Evolutionary conservation across 1,140 invertebrate genomes (phyloP), one percentile per base, ranked within the genome.

Genomic region (Hermatobates lingyangjiaoensis): DNA sequence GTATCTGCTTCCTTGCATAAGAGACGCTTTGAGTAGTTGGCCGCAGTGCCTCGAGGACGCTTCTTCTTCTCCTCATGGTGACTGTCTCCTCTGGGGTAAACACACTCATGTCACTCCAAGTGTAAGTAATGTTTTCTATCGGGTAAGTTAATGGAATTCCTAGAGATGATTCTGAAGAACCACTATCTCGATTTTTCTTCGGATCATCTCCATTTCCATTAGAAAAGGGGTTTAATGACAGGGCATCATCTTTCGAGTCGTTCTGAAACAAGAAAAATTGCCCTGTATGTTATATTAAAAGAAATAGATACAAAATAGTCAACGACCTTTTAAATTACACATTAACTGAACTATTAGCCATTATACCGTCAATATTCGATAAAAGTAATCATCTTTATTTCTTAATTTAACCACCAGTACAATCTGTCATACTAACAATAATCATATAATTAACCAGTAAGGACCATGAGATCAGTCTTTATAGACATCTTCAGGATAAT

Each of bases 91-190:
- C 59, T 24, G 71, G 61, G 44, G 67, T 70, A 55, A 75, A 80
- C 12, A 79, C 78, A 60, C 80, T 79, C 45, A 83, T 66, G 52
- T 79, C 75, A 26, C 72, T 74, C 80, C 80, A 83, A 5, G 75
- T 71, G 62, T 81, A 81, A 2, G 74, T 77, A 27, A 79, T 60
- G 14, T 60, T 57, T 63, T 60, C 60, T 62, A 57, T 65, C 63
- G 12, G 68, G 21, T 30, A 28, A 12, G 5, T 42, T 42, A 18
- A 20, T 20, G 18, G 18, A 42, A 4, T 5, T 42, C 39, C 5
- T 42, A 5, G 14, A 42, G n/a, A n/a, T n/a, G n/a, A n/a, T n/a
- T 42, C 39, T 4, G 39, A 20, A 18, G 5, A 10, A 10, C 39
- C 39, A 10, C 39, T 20, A 18, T 20, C 39, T 10, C 39, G 14